Base-by-base conservation (phyloP, 2,888 invertebrate genomes). In the Lasius fuliginosus region DNA sequence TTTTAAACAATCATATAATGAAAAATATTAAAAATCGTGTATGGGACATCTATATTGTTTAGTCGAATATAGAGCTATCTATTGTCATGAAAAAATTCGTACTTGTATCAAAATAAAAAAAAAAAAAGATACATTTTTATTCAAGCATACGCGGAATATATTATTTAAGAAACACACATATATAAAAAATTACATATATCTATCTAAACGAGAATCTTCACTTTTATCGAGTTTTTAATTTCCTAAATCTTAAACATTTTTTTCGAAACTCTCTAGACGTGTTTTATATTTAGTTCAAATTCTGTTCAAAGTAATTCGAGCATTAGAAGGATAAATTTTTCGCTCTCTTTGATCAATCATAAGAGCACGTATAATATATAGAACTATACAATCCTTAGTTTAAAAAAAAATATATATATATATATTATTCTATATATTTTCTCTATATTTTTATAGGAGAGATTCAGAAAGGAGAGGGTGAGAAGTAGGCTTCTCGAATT, bases 401-500 rank as follows among this genome's bases (percentile, higher is more conserved):
- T 56, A 33, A 15, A 53, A 15, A 33, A 69, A 36, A 36, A 30
- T 30, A 30, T 30, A 30, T 30, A 30, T 30, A 3, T 23, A 23
- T 53, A 33, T 8, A 23, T n/a, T 53, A 36, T 1, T 71, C 15
- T 15, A 15, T 18, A 36, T 56, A 18, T 40, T 27, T 3, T 36
- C n/a, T 53, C 6, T 53, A n/a, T 53, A 53, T 53, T 53, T 49
- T 53, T 53, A 53, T n/a, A n/a, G n/a, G 8, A 53, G n/a, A 12
- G 3, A 23, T 11, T 64, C 36, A 36, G 23, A n/a, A 23, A 36
- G 12, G 9, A 8, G 12, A 33, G 49, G 23, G 36, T 27, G 36
- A 53, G 18, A 53, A 65, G 49, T 36, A 36, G 36, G 53, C 12
- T 65, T 65, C 9, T 15, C 15, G 30, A 62, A 75, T 75, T 42